Evolutionary conservation across 2,888 invertebrate genomes (phyloP), one percentile per base, ranked within the genome.

Genomic region (Drosophila nr. fundita): DNA sequence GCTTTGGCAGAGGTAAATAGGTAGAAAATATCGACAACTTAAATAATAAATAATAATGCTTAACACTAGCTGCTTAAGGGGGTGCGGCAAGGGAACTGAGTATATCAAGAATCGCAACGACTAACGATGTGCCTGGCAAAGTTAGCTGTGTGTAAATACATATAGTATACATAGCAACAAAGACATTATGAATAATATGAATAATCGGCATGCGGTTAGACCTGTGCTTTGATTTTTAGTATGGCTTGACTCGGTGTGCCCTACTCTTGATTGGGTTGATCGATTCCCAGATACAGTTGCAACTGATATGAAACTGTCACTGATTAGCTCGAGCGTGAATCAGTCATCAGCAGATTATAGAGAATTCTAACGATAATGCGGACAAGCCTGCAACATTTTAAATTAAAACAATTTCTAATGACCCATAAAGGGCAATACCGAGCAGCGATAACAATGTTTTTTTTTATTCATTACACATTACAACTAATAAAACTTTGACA

Each of bases 21-120:
- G 59, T 71, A 68, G 78, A 80, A 77, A 70, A 80, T 65, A 78
- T 68, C 90, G 82, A 80, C 82, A 82, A 82, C 78, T 89, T 89
- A 91, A 90, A 89, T 91, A 91, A 90, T 90, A 90, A 90, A 80
- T 85, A 89, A 85, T 87, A 81, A 24, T 45, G 24, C 90, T 90
- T 88, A 87, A 78, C 89, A 76, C 73, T 78, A 78, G 81, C 86
- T 68, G 73, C 55, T 78, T 65, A 57, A 21, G 40, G 36, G 62
- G 57, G 65, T 13, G 69, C 50, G 50, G 65, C 6, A 36, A 21
- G 34, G 52, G 36, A 24, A 32, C 60, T 30, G 50, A 49, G 53
- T 64, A 55, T 65, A 48, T 27, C 30, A 24, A 52, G 63, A 60
- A 32, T 18, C 32, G 29, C 48, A 45, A 11, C 38, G 49, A 11